Base-by-base conservation (phyloP, 2,888 invertebrate species). In the Clanis bilineata region DNA sequence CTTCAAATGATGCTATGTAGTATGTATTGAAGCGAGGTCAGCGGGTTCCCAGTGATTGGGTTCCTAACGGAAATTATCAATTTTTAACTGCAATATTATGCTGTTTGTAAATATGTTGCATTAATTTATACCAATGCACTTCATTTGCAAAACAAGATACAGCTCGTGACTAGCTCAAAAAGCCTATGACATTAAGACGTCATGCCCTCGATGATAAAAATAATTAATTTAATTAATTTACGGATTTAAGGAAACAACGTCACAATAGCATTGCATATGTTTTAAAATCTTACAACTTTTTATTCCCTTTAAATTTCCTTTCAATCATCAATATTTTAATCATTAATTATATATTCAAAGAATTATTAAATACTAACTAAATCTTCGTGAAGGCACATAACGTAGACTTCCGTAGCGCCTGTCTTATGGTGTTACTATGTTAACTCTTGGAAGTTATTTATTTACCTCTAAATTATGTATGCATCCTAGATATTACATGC, bases 1-100 rank as follows among this genome's bases (percentile, higher is more conserved):
- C 62, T 65, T 62, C 56, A 59, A 66, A 58, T 67, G 70, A 70
- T 76, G 73, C 65, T 68, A 73, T 77, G 71, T 71, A 66, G 65
- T 68, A 73, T 77, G 71, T 71, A 66, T 64, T 65, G 56, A 58
- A 62, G 60, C 81, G 70, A 82, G 80, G 82, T 63, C 78, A 66
- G 6, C 74, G 12, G 65, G 65, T 57, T 57, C 61, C 38, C 59
- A 63, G 60, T 67, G 68, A 59, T 23, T 38, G 32, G 36, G 59
- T 61, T 47, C 66, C 68, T 64, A 71, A 68, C 69, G 71, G 68
- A 70, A 72, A 72, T 61, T 64, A 65, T 65, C 28, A 61, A 36
- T 65, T 70, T 65, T 67, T 64, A 69, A 38, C 44, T 36, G 7
- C 64, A 63, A 72, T 56, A 56, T 56, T 45, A 23, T 32, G 25